Evolutionary conservation across 1,140 invertebrate genomes (phyloP), one percentile per base, ranked within the genome.

Genomic region (Drosophila sproati): DNA sequence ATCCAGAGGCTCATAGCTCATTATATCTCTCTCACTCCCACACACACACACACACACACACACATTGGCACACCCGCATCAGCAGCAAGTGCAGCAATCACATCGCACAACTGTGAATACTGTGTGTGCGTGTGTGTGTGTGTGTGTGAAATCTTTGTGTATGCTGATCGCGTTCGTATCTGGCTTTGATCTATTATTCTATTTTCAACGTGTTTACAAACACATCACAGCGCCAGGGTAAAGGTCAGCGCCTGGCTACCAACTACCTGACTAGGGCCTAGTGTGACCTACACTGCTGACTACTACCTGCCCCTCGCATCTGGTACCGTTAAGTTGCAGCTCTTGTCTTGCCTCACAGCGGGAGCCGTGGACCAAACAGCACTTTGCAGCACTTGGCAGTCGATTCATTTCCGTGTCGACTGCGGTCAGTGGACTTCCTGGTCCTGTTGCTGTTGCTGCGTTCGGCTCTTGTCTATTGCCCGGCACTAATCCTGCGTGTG

Each of bases 151-250:
- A 47, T 32, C 29, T 54, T 61, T 62, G 43, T 70, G 54, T 59
- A 76, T 72, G 48, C 73, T 64, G 68, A 77, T 66, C 73, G 60
- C 73, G 60, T 76, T 59, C 52, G 54, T 82, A 83, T 89, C 82
- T 74, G 74, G 20, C 82, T 73, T 75, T 89, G 85, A 87, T 89
- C 85, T 80, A 88, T 88, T 88, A 85, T 88, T 83, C 68, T 52
- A 89, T 89, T 88, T 88, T 78, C 77, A 78, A 60, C 61, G 77
- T 88, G 83, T 88, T 88, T 88, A 88, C 83, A 88, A 88, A 88
- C 83, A 88, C 85, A 89, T 85, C 85, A 80, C 73, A 85, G 77
- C 61, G 48, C 57, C 59, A 60, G 57, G 37, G 7, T 47, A 52
- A 45, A 10, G 20, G 39, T 51, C 45, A 59, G 45, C 57, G 43